A percentile compares a stretch with the other conserved stretches of the same genome.
phyloP scores from a whole-genome alignment of 2,888 invertebrate species.

The Sialis lutaria region DNA sequence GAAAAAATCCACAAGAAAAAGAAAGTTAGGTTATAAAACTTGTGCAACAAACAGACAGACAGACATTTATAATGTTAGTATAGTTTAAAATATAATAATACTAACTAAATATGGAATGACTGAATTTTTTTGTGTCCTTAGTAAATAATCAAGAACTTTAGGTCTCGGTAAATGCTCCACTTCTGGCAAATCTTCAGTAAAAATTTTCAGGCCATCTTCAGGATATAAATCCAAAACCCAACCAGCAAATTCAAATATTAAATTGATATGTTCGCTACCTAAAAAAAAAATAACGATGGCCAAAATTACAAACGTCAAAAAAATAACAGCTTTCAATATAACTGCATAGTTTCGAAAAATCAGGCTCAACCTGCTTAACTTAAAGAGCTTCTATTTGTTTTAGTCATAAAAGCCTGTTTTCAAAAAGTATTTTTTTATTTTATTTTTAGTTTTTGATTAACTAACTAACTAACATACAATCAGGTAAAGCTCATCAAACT shows the following conservation, averaged over 20 bases:
- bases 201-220: slow-evolving; percentile 75
- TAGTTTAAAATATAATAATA: not conserved
- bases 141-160: slow-evolving; percentile 72
- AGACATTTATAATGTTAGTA: too few species aligned
- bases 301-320: too few species aligned
- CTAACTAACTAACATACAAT: too few species aligned
- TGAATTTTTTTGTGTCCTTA: slow-evolving; percentile 60
- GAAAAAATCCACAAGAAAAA: not conserved
- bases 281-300: slow-evolving; percentile 13
- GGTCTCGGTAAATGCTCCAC: slow-evolving; percentile 80
- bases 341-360: too few species aligned
- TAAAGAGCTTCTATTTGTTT: too few species aligned
- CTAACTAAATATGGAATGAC: slow-evolving; percentile 74
- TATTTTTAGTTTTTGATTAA: too few species aligned
- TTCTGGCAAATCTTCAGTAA: slow-evolving; percentile 75
- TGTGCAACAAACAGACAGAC: slow-evolving; percentile 5
- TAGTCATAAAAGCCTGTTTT: too few species aligned
- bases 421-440: too few species aligned
- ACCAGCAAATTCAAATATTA: slow-evolving; percentile 86
- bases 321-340: too few species aligned
- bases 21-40: too few species aligned
- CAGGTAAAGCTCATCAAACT: too few species aligned
- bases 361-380: too few species aligned
- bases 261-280: slow-evolving; percentile 60
- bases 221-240: slow-evolving; percentile 81